Base-by-base conservation (phyloP, 2,113 vertebrate species). In the Dipodomys ordii region DNA sequence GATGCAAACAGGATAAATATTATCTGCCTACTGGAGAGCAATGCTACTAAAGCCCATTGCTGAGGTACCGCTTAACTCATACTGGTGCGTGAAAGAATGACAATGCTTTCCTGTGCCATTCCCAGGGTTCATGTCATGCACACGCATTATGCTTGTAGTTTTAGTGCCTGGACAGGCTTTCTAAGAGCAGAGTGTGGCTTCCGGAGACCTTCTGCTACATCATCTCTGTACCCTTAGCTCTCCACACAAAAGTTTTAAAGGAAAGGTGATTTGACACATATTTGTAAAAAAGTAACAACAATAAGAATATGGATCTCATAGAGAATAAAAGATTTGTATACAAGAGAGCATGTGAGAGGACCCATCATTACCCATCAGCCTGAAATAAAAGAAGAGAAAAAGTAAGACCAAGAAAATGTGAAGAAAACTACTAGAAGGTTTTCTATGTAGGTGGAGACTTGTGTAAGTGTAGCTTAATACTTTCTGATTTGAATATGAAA, bases 41-140 rank as follows among this genome's bases (percentile, higher is more conserved):
- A 79, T 72, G 18, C 25, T 5, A 68, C 1, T 19, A 6, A 80
- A 69, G 2, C 1, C 12, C 44, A 7, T 18, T 49, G 8, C 0
- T 7, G 0, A 5, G 0, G 1, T 39, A 23, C 2, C 5, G 5
- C n/a, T 64, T 46, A 49, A 12, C 1, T 79, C 2, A 18, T 16
- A 9, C 10, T 57, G 71, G 83, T 32, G 76, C 57, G 27, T 1
- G 2, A 22, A 1, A 19, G 18, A 4, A 12, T 16, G 64, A 79
- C 91, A 18, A 7, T 1, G 10, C 1, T 73, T 64, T 68, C 28
- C 49, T 53, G 7, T 12, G 2, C 19, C 6, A 22, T 0, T 6
- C 16, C 0, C 44, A 39, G 5, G 20, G 7, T 53, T 35, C 28
- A 68, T 16, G 22, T 81, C 10, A 22, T n/a, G 49, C 46, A 68